Percentiles rank a stretch among this genome's conserved stretches.
Evolutionary conservation across 2,113 vertebrate species (phyloP).

Genomic region (Misgurnus mizolepis): DNA sequence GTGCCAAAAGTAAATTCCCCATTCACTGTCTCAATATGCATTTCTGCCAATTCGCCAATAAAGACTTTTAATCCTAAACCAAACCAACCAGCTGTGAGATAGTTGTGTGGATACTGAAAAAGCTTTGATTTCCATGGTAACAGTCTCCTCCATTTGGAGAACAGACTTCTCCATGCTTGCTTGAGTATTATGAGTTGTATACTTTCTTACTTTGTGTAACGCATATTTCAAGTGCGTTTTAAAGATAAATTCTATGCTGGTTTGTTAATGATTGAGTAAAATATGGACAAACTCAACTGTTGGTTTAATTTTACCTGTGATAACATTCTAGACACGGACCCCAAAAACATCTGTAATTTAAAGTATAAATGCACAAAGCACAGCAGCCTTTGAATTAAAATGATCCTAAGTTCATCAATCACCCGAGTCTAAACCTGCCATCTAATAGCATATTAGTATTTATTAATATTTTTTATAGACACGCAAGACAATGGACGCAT

Average conservation of each 20-base stretch:
- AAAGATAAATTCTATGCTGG: no score
- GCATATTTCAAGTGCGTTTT: no score
- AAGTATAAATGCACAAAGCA: background rate
- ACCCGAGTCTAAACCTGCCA: background rate
- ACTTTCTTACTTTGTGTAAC: no score
- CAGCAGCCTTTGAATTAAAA: background rate
- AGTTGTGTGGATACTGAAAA: no score
- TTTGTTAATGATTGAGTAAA: no score
- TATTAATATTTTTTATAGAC: background rate
- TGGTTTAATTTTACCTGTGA: no score
- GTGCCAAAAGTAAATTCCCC: no score
- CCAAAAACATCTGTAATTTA: background rate
- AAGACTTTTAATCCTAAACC: background rate
- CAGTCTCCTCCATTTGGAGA: background rate
- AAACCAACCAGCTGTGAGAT: background rate
- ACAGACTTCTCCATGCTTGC: no score
- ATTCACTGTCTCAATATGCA: background rate
- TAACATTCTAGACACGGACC: background rate
- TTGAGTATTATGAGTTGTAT: no score
- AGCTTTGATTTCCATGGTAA: no score
- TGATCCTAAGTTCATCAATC: conserved; percentile 3
- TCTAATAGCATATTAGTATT: background rate
- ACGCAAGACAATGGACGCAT: background rate
- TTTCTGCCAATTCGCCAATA: background rate
- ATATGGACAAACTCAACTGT: no score